Evolutionary conservation across 2,113 vertebrate species (phyloP), one percentile per base, ranked within the genome.

Genomic region (Lota lota): DNA sequence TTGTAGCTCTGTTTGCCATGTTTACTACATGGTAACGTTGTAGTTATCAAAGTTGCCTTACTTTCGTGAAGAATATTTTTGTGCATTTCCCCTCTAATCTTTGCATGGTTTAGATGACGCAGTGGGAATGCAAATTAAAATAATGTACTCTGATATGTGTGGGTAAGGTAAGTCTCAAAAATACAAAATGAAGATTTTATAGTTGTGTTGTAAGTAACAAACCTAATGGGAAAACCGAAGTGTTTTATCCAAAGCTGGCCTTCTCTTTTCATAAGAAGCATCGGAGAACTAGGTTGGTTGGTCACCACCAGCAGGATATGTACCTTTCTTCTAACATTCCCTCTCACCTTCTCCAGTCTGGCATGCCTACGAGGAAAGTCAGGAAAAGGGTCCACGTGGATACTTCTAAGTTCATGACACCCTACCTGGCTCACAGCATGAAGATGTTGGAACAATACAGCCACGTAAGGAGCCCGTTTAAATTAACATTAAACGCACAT

Each of bases 401-500:
- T 72, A 79, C 93, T 4, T 96, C 96, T 22, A 98, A 97, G 88
- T 99, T 97, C 85, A 92, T 96, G 95, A 99, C 97, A 0, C 97
- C 97, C 12, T 98, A 99, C 78, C 89, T 99, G 87, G 90, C 93
- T 60, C 97, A 98, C 83, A 98, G 95, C 84, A 93, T 94, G 76
- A 99, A 99, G 92, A 99, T 99, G 97, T 89, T 96, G 91, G 91
- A 97, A 22, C 92, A 96, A 20, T 98, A 93, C 92, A 99, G 97
- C 59, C 77, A 96, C 19, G 97, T 99, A 88, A 89, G 89, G 58
- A 66, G 7, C 10, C n/a, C 1, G 1, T 22, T 50, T 54, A 47
- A 1, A 24, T 0, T 10, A n/a, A n/a, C n/a, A n/a, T n/a, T n/a
- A n/a, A 21, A 24, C 36, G 11, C 1, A 2, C 24, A 10, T 36